Evolutionary conservation across 1,140 invertebrate species (phyloP).

Genomic region (Paraescarpia echinospica): DNA sequence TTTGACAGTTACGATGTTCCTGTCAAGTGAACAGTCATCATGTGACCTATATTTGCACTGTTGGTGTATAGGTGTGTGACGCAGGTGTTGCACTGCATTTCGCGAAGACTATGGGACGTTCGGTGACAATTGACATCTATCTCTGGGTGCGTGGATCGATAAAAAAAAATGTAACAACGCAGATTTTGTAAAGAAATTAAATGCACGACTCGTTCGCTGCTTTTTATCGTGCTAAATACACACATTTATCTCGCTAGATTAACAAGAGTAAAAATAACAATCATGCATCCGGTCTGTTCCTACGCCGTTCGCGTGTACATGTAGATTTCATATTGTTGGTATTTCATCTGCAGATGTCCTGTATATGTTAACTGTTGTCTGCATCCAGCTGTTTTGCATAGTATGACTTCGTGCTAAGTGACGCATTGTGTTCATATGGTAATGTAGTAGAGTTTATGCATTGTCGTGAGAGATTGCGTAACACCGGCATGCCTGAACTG

Average conservation of each 20-base stretch:
- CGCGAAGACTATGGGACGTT: neutral
- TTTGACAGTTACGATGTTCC: too few relatives aligned
- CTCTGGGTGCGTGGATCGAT: neutral
- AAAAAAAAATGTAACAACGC: neutral
- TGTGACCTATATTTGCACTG: too few relatives aligned
- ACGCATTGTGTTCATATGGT: neutral
- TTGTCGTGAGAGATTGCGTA: too few relatives aligned
- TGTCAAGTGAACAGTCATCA: too few relatives aligned
- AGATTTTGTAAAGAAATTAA: neutral
- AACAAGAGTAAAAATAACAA: neutral
- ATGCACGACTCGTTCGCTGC: neutral
- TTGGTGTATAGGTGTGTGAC: too few relatives aligned
- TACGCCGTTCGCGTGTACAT: neutral
- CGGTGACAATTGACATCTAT: neutral
- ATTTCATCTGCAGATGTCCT: neutral
- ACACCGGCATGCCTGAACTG: too few relatives aligned
- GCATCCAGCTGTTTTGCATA: neutral
- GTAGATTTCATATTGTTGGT: neutral
- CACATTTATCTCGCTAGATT: too few relatives aligned
- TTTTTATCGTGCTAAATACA: too few relatives aligned
- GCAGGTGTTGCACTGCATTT: too few relatives aligned
- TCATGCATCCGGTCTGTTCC: neutral
- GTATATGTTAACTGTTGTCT: neutral
- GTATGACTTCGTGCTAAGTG: neutral
- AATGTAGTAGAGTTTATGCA: neutral